Conservation (phyloP, 1,140 invertebrate species). For the Drosophila burlai region DNA sequence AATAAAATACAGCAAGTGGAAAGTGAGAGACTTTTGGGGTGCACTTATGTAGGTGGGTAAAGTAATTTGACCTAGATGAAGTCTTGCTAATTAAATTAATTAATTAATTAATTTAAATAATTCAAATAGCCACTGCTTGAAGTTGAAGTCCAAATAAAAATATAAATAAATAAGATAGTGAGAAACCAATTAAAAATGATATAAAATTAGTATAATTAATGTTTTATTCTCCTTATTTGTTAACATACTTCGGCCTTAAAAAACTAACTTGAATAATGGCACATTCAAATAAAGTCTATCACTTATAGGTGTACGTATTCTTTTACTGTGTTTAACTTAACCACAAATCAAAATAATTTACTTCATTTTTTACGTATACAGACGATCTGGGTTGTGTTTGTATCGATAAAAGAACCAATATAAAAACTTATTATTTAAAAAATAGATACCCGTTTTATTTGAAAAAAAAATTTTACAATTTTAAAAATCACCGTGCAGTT, state of each 20-base stretch:
- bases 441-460: too few species aligned
- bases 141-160: neutral
- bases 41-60: neutral
- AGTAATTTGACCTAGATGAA: slow-evolving; percentile 1
- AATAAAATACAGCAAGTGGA: neutral
- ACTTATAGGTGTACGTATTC: neutral
- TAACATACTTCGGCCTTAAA: neutral
- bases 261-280: neutral
- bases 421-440: too few species aligned
- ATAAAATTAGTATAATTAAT: neutral
- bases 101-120: neutral
- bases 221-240: neutral
- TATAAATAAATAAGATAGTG: neutral
- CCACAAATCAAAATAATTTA: neutral
- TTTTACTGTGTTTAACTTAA: neutral
- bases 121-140: neutral
- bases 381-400: too few species aligned
- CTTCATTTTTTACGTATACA: too few species aligned
- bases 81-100: neutral
- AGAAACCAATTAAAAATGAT: neutral
- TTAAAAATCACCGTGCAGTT: too few species aligned
- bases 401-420: too few species aligned
- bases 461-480: too few species aligned
- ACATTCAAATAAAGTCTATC: neutral
- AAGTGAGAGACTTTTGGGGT: neutral